Conservation (phyloP, 1,140 invertebrate genomes). For the Cyphomyrmex costatus region DNA sequence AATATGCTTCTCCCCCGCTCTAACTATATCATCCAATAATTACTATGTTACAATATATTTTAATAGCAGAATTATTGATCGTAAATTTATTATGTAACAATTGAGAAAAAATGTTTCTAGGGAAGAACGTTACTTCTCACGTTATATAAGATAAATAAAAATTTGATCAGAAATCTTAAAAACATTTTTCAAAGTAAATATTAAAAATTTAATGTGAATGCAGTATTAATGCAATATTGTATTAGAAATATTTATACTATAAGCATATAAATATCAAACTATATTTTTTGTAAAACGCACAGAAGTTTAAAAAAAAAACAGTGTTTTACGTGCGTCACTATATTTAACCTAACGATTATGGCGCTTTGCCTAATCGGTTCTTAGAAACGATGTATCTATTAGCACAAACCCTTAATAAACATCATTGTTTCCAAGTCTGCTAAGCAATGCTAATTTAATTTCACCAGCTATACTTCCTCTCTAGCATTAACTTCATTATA, state of each 20-base stretch:
- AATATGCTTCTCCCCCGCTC: too few species aligned
- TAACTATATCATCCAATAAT: not conserved
- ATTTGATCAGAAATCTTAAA: not conserved
- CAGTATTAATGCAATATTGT: not conserved
- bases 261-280: not conserved
- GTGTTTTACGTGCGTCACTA: not conserved
- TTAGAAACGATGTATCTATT: not conserved
- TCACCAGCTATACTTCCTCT: not conserved
- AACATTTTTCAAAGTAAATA: not conserved
- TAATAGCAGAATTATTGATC: not conserved
- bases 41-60: not conserved
- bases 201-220: not conserved
- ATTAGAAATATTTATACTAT: not conserved
- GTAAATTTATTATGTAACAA: conserved; percentile 15
- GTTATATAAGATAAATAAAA: not conserved
- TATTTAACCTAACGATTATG: not conserved
- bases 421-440: not conserved
- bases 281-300: not conserved
- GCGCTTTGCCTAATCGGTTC: not conserved
- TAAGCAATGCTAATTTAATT: not conserved
- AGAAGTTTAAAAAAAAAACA: not conserved
- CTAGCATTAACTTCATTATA: not conserved
- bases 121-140: not conserved
- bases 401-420: conserved; percentile 1
- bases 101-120: not conserved